Percentiles rank a stretch among this genome's conserved stretches.
Conservation (phyloP, 2,888 invertebrate species). For the Philereme vetulata region DNA sequence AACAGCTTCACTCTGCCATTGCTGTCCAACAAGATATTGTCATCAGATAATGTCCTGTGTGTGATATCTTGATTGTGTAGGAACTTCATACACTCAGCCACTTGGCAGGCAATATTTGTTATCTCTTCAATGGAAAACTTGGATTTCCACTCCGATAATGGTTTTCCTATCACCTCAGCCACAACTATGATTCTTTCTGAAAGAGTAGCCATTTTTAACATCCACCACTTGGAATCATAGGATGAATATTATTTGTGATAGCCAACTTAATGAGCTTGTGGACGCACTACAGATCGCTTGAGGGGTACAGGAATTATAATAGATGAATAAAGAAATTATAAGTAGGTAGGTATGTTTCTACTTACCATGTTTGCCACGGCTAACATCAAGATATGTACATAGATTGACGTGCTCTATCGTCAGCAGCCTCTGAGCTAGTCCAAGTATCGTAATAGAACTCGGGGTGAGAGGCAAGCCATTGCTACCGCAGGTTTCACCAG, state of each 20-base stretch:
- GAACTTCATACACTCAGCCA: slow-evolving; percentile 88
- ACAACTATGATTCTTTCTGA: slow-evolving; percentile 92
- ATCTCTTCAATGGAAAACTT: slow-evolving; percentile 78
- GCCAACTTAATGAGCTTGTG: too few species aligned
- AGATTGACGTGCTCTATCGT: slow-evolving; percentile 91
- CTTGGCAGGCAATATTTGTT: slow-evolving; percentile 87
- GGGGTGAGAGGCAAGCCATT: slow-evolving; percentile 98
- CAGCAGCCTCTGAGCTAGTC: slow-evolving; percentile 92
- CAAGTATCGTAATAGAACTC: slow-evolving; percentile 97
- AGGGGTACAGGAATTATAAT: too few species aligned
- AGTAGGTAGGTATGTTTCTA: neutral
- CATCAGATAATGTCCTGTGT: slow-evolving; percentile 91
- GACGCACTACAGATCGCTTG: too few species aligned
- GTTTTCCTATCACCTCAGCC: slow-evolving; percentile 89
- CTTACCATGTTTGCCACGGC: slow-evolving; percentile 96
- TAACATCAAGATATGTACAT: slow-evolving; percentile 95
- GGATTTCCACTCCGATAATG: slow-evolving; percentile 82
- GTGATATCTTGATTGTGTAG: slow-evolving; percentile 89
- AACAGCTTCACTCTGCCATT: slow-evolving; percentile 91
- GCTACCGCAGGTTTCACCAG: slow-evolving; percentile 95
- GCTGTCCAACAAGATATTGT: slow-evolving; percentile 91
- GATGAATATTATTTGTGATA: too few species aligned
- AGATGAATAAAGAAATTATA: too few species aligned
- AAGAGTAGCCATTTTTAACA: slow-evolving; percentile 35
- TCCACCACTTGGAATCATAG: too few species aligned